Percentiles rank a stretch among this genome's conserved stretches.
phyloP scores from a whole-genome alignment of 2,797 vertebrate genomes.

The Sphenopsis melanotis region DNA sequence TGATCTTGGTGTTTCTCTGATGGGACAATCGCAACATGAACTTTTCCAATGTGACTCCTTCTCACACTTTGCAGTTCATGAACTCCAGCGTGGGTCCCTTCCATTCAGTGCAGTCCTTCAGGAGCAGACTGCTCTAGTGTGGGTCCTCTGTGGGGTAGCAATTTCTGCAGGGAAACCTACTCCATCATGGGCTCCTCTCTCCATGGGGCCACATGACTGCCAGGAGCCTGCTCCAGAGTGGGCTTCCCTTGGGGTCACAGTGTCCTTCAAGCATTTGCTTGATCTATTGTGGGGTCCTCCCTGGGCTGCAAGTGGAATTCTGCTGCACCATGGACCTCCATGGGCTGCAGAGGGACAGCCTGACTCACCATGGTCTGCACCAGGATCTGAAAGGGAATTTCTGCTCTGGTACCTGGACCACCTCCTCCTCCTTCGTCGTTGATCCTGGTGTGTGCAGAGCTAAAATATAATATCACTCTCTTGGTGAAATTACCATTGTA shows the following conservation, averaged over 20 bases:
- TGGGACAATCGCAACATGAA: neutral
- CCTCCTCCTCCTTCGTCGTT: neutral
- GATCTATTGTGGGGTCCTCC: neutral
- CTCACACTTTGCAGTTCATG: neutral
- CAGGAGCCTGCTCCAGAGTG: neutral
- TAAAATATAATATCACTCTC: neutral
- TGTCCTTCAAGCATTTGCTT: neutral
- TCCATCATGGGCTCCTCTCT: neutral
- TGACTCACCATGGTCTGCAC: neutral
- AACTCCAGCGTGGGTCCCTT: neutral
- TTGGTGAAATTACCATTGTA: neutral
- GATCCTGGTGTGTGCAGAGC: neutral
- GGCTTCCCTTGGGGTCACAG: neutral
- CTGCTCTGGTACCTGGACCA: neutral
- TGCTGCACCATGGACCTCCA: neutral
- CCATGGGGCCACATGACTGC: neutral
- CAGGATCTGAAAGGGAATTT: neutral
- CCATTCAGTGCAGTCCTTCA: neutral
- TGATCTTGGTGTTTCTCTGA: neutral
- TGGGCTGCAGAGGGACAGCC: neutral
- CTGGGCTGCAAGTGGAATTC: neutral
- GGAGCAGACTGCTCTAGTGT: neutral
- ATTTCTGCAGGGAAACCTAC: neutral
- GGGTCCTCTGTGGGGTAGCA: neutral
- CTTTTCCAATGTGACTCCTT: fast-evolving